phyloP scores from a whole-genome alignment of 1,140 invertebrate species.

The Zaprionus camerounensis region DNA sequence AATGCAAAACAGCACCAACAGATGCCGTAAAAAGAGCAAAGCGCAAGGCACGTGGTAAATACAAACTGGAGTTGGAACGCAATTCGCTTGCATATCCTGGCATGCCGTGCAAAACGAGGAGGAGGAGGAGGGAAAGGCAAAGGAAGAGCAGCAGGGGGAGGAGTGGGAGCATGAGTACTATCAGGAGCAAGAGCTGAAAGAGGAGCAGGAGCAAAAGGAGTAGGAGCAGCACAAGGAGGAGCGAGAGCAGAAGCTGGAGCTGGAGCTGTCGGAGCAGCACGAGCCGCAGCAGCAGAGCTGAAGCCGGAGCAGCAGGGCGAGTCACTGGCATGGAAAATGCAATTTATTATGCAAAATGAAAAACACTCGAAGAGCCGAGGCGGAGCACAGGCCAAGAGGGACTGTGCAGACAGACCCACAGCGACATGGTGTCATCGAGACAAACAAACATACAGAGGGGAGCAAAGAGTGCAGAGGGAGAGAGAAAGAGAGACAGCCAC shows the following conservation, averaged over 20 bases:
- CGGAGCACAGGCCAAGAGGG: background rate
- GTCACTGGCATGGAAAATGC: conserved; percentile 80
- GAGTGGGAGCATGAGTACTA: background rate
- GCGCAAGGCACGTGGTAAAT: conserved; percentile 64
- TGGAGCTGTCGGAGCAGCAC: background rate
- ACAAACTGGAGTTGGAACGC: conserved; percentile 38
- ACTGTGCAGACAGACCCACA: conserved; percentile 30
- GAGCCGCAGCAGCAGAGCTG: background rate
- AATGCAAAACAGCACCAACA: conserved; percentile 73
- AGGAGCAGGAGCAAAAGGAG: background rate
- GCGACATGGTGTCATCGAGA: conserved; percentile 59
- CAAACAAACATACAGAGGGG: conserved; percentile 18
- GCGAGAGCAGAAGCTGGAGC: background rate
- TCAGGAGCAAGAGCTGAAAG: background rate
- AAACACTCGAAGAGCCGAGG: conserved; percentile 56
- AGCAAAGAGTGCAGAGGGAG: conserved; percentile 9
- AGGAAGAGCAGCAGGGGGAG: background rate
- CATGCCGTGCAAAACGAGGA: background rate
- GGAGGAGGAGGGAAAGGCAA: background rate
- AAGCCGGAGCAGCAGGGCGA: conserved; percentile 29
- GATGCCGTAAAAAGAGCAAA: conserved; percentile 66
- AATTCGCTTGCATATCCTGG: conserved; percentile 43
- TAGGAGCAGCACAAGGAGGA: background rate
- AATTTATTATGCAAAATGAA: conserved; percentile 83
- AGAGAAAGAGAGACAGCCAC: conserved; percentile 1